These are phyloP conservation scores for Buphagus erythrorhynchus DNA, from an alignment of 2,797 vertebrate species.

Conservation along the genomic window DNA sequence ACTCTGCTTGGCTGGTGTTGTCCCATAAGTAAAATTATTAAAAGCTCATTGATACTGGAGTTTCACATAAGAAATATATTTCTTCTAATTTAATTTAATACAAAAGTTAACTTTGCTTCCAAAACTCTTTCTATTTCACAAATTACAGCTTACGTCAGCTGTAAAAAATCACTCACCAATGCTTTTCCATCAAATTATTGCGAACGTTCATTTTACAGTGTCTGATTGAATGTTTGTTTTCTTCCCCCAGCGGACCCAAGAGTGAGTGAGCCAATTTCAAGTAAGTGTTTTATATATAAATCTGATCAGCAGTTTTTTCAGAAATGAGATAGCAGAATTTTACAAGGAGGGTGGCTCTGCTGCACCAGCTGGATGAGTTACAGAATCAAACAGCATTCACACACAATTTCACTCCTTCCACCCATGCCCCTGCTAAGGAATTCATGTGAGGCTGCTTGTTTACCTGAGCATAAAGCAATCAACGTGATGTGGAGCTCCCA, in stretches of 20 bases:
- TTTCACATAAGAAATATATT: neutral
- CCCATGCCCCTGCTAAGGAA: neutral
- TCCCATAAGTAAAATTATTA: neutral
- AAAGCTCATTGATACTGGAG: neutral
- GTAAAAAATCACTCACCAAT: neutral
- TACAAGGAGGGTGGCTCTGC: neutral
- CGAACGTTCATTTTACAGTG: neutral
- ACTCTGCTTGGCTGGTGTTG: neutral
- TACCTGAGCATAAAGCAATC: slow-evolving; percentile 17
- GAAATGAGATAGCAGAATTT: slow-evolving; percentile 2
- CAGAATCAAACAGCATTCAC: neutral
- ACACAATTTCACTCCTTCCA: slow-evolving; percentile 59
- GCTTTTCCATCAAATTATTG: neutral
- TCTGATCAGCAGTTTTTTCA: slow-evolving; percentile 29
- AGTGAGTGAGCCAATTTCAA: slow-evolving; percentile 90
- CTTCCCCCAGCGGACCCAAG: slow-evolving; percentile 90
- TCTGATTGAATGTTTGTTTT: slow-evolving; percentile 56
- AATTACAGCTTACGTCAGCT: neutral
- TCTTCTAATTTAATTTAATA: neutral
- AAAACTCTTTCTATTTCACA: neutral
- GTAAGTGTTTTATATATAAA: slow-evolving; percentile 75
- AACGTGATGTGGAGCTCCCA: neutral
- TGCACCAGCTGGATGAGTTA: neutral
- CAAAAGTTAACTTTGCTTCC: neutral
- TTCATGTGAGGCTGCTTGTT: slow-evolving; percentile 63